These are phyloP conservation scores for Parelbella ahira DNA, from an alignment of 2,888 invertebrate genomes.

Conservation along the genomic window DNA sequence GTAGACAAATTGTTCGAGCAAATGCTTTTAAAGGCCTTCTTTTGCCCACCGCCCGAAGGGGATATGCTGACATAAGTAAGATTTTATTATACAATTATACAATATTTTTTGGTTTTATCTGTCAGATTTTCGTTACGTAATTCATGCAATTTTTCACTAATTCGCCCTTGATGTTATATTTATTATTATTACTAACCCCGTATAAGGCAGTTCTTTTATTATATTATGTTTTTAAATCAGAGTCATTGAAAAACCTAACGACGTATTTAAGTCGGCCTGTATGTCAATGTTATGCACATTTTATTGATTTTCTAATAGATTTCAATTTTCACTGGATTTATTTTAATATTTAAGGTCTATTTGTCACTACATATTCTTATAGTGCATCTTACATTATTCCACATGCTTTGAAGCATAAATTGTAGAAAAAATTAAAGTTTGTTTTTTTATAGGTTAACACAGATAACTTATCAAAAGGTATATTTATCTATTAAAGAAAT, in stretches of 20 bases:
- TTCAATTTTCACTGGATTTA: too few relatives aligned
- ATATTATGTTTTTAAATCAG: not conserved
- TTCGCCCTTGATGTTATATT: not conserved
- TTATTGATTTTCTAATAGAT: slow-evolving; percentile 37
- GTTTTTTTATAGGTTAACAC: slow-evolving; percentile 28
- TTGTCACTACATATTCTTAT: too few relatives aligned
- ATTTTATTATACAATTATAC: slow-evolving; percentile 35
- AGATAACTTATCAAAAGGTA: slow-evolving; percentile 38
- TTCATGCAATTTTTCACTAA: slow-evolving; percentile 45
- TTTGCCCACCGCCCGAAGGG: slow-evolving; percentile 81
- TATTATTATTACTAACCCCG: not conserved
- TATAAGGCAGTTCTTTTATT: not conserved
- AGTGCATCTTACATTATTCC: too few relatives aligned
- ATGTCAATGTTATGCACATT: slow-evolving; percentile 38
- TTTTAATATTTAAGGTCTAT: too few relatives aligned
- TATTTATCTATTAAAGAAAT: too few relatives aligned
- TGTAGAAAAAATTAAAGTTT: not conserved
- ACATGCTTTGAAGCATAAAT: too few relatives aligned
- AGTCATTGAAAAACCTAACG: too few relatives aligned
- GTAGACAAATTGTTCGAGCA: slow-evolving; percentile 85
- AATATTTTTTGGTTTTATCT: slow-evolving; percentile 41
- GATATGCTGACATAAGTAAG: slow-evolving; percentile 85
- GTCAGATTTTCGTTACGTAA: slow-evolving; percentile 75
- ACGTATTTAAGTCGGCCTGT: not conserved
- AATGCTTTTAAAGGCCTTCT: slow-evolving; percentile 83